Base-by-base conservation (phyloP, 2,888 invertebrate species). In the Melipona bicolor region DNA sequence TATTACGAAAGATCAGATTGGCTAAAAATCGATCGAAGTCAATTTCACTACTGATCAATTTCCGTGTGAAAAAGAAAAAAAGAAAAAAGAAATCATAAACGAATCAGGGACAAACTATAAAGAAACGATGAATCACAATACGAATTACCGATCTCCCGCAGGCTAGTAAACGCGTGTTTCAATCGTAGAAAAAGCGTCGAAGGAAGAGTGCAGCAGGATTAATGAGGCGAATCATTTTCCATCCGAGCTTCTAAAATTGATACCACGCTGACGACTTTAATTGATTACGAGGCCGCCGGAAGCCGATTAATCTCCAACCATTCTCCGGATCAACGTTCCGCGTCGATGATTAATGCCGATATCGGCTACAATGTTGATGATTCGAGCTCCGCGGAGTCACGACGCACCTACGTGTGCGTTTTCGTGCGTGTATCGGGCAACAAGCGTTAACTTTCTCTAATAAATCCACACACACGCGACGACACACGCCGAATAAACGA, bases 311-410 rank as follows among this genome's bases (percentile, higher is more conserved):
- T 88, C 81, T 79, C 50, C 81, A 32, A 52, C 56, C 17, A 68
- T 52, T 74, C 50, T 32, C 21, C 73, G 79, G 84, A 81, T 79
- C 77, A 79, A 76, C 78, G 83, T 71, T 80, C 54, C 71, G 32
- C 62, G 52, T 71, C 68, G 61, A 80, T 89, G 89, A 88, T 89
- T 89, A 89, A 88, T 85, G 81, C 74, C 85, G 77, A 77, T 75
- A 71, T 75, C 62, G 9, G 61, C 83, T 67, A 68, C 81, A 85
- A 86, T 80, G 84, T 79, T 87, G 85, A 79, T 83, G 89, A 86
- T 79, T 75, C 79, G 77, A 36, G 43, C 43, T 43, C 9, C 43
- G 43, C 9, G 43, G 9, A 43, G 43, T 9, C 43, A 43, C n/a
- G n/a, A 56, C 13, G 11, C 4, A 13, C 15, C 27, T 19, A 21